A percentile compares a stretch with the other conserved stretches of the same genome.
These are phyloP conservation scores for Maniola hyperantus DNA, from an alignment of 2,888 invertebrate genomes.

Conservation along the genomic window DNA sequence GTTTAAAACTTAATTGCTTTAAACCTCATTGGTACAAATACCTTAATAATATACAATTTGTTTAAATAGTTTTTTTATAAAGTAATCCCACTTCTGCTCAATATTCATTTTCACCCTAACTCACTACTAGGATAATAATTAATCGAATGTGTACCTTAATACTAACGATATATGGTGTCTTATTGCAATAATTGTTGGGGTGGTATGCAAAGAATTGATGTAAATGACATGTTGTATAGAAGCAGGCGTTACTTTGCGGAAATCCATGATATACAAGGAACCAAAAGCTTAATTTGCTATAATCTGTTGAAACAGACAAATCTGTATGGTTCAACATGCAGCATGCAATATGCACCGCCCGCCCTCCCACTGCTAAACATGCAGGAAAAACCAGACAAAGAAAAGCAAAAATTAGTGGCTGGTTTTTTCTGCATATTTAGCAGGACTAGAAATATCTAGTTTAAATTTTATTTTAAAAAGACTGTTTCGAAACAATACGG, in stretches of 20 bases:
- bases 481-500: not conserved
- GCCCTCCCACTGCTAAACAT: too few species aligned
- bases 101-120: slow-evolving; percentile 29
- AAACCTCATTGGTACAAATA: slow-evolving; percentile 8
- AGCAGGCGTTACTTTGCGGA: too few species aligned
- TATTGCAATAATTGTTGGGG: slow-evolving; percentile 29
- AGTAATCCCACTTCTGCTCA: slow-evolving; percentile 26
- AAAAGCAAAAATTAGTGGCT: too few species aligned
- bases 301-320: too few species aligned
- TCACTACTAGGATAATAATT: slow-evolving; percentile 23
- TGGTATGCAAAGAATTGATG: slow-evolving; percentile 29
- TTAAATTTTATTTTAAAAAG: not conserved
- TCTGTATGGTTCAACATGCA: too few species aligned
- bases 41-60: not conserved
- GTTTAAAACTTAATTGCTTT: slow-evolving; percentile 4
- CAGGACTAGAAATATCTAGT: not conserved
- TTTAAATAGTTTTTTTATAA: slow-evolving; percentile 11
- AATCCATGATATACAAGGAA: too few species aligned
- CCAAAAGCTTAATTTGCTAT: too few species aligned
- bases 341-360: too few species aligned
- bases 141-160: slow-evolving; percentile 30
- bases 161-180: slow-evolving; percentile 32
- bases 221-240: not conserved
- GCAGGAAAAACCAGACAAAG: too few species aligned
- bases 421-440: too few species aligned